Conservation (phyloP, 2,113 vertebrate species). For the Morone saxatilis region DNA sequence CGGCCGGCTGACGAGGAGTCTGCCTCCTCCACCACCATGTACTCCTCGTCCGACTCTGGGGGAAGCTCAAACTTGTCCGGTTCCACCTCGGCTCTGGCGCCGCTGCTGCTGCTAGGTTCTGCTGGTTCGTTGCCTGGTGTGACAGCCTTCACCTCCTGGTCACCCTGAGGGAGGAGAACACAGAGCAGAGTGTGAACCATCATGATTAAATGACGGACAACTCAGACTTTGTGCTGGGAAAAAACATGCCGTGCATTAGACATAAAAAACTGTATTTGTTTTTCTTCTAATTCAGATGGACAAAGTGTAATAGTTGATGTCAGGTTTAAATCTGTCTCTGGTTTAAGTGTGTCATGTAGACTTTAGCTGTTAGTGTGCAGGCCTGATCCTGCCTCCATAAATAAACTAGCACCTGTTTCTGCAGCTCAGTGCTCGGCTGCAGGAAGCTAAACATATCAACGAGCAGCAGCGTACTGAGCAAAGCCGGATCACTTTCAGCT, state of each 20-base stretch:
- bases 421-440: slow-evolving; percentile 60
- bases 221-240: too few relatives aligned
- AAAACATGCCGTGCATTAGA: neutral
- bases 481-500: slow-evolving; percentile 36
- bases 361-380: slow-evolving; percentile 20
- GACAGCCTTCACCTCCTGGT: slow-evolving; percentile 88
- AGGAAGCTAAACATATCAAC: slow-evolving; percentile 63
- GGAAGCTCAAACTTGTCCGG: slow-evolving; percentile 86
- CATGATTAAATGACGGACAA: neutral
- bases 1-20: slow-evolving; percentile 85
- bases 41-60: slow-evolving; percentile 95
- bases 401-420: slow-evolving; percentile 77
- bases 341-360: slow-evolving; percentile 32
- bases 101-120: slow-evolving; percentile 68
- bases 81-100: slow-evolving; percentile 77
- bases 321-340: slow-evolving; percentile 45
- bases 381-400: slow-evolving; percentile 65
- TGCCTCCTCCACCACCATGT: slow-evolving; percentile 91
- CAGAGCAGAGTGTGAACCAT: neutral
- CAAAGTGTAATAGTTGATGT: slow-evolving; percentile 34
- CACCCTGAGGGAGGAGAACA: slow-evolving; percentile 86
- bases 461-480: neutral
- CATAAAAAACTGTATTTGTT: neutral
- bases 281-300: neutral
- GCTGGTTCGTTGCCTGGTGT: slow-evolving; percentile 79